Evolutionary conservation across 2,888 invertebrate species (phyloP), one percentile per base, ranked within the genome.

Genomic region (Ethmia dodecea): DNA sequence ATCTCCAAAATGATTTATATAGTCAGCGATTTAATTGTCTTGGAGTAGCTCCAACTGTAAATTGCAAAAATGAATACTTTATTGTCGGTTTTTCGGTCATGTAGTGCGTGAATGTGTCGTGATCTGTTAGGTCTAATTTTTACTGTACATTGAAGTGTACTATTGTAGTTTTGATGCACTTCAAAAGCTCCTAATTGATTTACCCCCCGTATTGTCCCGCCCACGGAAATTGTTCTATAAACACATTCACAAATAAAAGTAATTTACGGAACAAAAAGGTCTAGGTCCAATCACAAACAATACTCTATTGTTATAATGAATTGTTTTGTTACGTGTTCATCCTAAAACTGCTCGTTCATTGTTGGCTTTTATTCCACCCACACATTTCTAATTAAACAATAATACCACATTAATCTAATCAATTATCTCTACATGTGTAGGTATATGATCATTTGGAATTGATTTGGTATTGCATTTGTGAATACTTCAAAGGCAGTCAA

Each of bases 251-350:
- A 52, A 58, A 70, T 65, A 70, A 62, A 66, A 60, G 53, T 63
- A 54, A 70, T 71, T 69, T 66, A 59, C 53, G 49, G 64, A 67
- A 62, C 10, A 70, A 71, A 68, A 71, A 63, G 51, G 45, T 52
- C 55, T 63, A 49, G 55, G 55, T 60, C 57, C n/a, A 67, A 70
- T 66, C 63, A 70, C 60, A 74, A 76, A 81, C 83, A 83, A 81
- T 83, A 61, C 61, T 44, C 69, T 61, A 79, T 81, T 80, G 76
- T 78, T 64, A 53, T 64, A 70, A 73, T 72, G 66, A 71, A 70
- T 73, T 75, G 73, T 73, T 77, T 73, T 66, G 71, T 78, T 71
- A 64, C 60, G 56, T 62, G 69, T 65, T 60, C 57, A 67, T 61
- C 55, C 56, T 38, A 57, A 72, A 75, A 69, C 49, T 64, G 75